Evolutionary conservation across 1,140 invertebrate genomes (phyloP).

Genomic region (Laupala kohalensis): DNA sequence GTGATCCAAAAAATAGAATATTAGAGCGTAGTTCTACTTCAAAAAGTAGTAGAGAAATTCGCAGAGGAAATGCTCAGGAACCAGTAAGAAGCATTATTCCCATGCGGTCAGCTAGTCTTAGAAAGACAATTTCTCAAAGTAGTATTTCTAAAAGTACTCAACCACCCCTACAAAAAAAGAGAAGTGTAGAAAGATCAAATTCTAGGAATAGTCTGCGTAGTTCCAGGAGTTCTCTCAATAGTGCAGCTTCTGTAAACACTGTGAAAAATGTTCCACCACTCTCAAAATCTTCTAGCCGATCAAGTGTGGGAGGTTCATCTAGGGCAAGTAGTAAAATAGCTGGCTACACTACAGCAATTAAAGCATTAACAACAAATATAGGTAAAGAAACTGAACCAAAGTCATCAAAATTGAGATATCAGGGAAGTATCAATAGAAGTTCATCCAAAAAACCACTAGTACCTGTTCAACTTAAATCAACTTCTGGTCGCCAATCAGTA

Average conservation of each 20-base stretch:
- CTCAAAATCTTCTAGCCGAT: constrained; percentile 1
- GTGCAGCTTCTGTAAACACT: constrained; percentile 63
- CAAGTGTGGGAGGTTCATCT: constrained; percentile 6
- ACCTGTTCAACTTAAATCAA: constrained; percentile 18
- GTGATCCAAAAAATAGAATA: neutral
- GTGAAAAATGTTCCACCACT: constrained; percentile 43
- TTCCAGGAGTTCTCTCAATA: constrained; percentile 68
- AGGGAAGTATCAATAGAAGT: constrained; percentile 3
- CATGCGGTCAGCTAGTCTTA: constrained; percentile 26
- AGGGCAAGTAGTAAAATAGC: constrained; percentile 19
- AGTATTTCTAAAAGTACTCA: constrained; percentile 10
- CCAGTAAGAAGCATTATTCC: constrained; percentile 20
- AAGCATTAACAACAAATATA: constrained; percentile 23
- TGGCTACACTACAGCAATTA: constrained; percentile 24
- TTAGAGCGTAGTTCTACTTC: neutral
- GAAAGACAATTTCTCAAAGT: constrained; percentile 24
- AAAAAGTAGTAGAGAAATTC: too few relatives aligned
- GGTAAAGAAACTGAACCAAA: constrained; percentile 14
- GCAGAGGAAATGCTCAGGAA: neutral
- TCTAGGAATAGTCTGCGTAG: constrained; percentile 62
- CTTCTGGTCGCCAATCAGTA: neutral
- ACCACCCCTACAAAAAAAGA: neutral
- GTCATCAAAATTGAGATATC: constrained; percentile 13
- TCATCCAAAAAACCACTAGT: constrained; percentile 25
- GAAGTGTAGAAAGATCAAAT: constrained; percentile 42